Evolutionary conservation across 2,888 invertebrate genomes (phyloP), one percentile per base, ranked within the genome.

Genomic region (Volucella inflata): DNA sequence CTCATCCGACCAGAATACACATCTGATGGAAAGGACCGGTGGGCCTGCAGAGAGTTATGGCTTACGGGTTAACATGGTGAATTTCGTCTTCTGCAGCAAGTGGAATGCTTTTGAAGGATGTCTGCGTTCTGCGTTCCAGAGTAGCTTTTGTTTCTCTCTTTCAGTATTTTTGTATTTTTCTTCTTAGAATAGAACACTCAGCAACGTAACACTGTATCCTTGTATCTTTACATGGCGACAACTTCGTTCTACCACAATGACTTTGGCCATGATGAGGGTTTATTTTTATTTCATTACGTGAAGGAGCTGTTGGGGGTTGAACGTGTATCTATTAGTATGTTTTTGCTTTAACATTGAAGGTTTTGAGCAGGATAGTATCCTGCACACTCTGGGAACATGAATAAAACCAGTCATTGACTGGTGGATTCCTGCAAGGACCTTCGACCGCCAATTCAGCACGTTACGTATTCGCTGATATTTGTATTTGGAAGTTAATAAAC

Each of bases 91-190:
- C 4, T 40, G 48, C 59, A 71, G 50, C 38, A 40, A 3, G 40
- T 50, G 17, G 40, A 51, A 42, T 71, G 71, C 50, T 71, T 60
- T 50, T 60, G 60, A 71, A 60, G 50, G 50, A 50, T 42, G 42
- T 50, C 57, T 59, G 70, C 70, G 40, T 60, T 51, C 51, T 16
- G 12, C 17, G n/a, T n/a, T n/a, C 46, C 4, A n/a, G 46, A 50
- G 50, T 14, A 50, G 16, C 50, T n/a, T 50, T 16, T 16, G 50
- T 14, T 9, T 16, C 16, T 16, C 50, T 16, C 14, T 16, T 8
- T 50, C 16, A 0, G 16, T 50, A 8, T 50, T 50, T 50, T 50
- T 16, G 30, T 30, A 30, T 30, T 36, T 38, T 36, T 36, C 48
- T 12, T n/a, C 36, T 50, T 11, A 11, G 8, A 50, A 6, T 17